A percentile compares a stretch with the other conserved stretches of the same genome.
Evolutionary conservation across 2,113 vertebrate species (phyloP).

Genomic region (Rousettus leschenaultii): DNA sequence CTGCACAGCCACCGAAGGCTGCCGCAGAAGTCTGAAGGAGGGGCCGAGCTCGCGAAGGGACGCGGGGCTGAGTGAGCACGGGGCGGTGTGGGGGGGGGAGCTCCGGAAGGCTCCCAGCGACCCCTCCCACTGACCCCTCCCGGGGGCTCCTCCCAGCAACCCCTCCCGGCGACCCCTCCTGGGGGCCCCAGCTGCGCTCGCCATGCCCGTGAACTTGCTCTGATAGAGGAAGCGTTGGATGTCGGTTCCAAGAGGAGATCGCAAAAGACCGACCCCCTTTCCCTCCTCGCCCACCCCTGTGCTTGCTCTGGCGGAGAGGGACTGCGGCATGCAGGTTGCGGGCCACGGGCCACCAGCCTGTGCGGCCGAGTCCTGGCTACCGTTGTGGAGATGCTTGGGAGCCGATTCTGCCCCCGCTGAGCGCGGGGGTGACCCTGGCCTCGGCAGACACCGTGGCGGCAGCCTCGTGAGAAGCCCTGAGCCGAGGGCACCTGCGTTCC

Average conservation of each 20-base stretch:
- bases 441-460: not conserved
- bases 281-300: not conserved
- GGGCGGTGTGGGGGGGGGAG: no score
- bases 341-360: not conserved
- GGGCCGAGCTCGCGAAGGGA: not conserved
- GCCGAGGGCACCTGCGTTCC: no score
- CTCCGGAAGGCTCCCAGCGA: not conserved
- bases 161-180: not conserved
- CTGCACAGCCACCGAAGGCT: not conserved
- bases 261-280: not conserved
- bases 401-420: not conserved
- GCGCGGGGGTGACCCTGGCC: not conserved
- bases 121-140: no score
- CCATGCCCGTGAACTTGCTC: not conserved
- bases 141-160: no score
- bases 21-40: not conserved
- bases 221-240: not conserved
- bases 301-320: not conserved
- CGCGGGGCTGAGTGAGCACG: not conserved
- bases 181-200: no score
- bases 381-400: not conserved
- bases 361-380: not conserved
- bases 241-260: not conserved
- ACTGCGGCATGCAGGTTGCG: accelerated
- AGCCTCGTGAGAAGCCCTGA: not conserved